Evolutionary conservation across 2,113 vertebrate species (phyloP), one percentile per base, ranked within the genome.

Genomic region (Chionis minor): DNA sequence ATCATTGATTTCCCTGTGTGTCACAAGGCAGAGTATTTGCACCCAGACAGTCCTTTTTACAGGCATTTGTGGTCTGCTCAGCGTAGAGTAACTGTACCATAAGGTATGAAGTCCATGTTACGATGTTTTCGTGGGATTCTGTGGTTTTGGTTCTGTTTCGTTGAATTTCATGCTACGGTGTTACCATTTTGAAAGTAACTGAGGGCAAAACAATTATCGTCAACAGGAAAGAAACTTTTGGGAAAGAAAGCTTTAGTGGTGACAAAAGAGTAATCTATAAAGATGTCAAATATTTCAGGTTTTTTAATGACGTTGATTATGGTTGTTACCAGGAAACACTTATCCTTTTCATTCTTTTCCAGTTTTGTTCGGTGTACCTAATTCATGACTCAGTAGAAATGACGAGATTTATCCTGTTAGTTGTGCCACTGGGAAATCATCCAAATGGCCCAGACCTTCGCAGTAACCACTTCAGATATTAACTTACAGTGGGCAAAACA

Each of bases 331-430:
- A 92, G 95, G 92, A 96, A 96, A 92, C 84, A 73, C 74, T 94
- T 92, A 33, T 94, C 56, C 74, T 95, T 95, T 95, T 92, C 90
- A 94, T 96, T 96, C 94, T 96, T 91, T 89, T 78, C 87, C 74
- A 96, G 94, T 87, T 94, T 77, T 17, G 33, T 88, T 94, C 27
- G 5, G 74, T 95, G 81, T 96, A 95, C 92, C 94, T 94, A 91
- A 96, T 96, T 94, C 89, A 82, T 97, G 96, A 97, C 89, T 97
- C 95, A 96, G 94, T 94, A 94, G 89, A 94, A 95, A 94, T 94
- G 95, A 96, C 59, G 66, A 96, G 92, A 91, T 94, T 95, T 97
- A 67, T 93, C 94, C 94, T 96, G 93, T 82, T 94, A 61, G 93
- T 83, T 97, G 96, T 97, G 94, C 96, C 91, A 94, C 95, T 95